phyloP scores from a whole-genome alignment of 2,113 vertebrate genomes.

The Poicephalus gulielmi region DNA sequence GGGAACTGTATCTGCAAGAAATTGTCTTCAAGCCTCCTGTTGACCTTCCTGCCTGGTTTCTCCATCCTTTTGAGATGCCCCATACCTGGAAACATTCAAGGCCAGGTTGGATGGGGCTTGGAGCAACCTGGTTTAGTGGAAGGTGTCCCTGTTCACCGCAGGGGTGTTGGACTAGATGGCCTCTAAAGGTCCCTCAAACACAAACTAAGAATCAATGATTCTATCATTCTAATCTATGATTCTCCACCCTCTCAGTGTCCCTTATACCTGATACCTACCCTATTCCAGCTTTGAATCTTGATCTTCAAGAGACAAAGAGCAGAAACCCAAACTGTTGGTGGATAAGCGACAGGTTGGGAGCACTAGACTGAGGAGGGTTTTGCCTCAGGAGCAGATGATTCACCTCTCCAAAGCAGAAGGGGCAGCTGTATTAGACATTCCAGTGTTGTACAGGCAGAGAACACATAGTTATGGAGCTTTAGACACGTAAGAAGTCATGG shows the following conservation, averaged over 20 bases:
- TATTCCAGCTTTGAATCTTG: neutral
- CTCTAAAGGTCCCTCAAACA: neutral
- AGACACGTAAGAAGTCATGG: neutral
- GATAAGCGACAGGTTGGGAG: neutral
- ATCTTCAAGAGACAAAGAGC: neutral
- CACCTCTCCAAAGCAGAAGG: neutral
- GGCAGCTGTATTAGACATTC: neutral
- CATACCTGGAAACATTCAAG: neutral
- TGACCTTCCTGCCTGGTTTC: neutral
- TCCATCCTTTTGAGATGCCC: neutral
- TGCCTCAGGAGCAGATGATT: neutral
- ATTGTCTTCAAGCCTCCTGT: neutral
- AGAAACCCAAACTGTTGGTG: neutral
- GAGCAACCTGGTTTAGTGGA: accelerated
- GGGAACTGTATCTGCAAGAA: neutral
- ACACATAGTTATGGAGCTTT: neutral
- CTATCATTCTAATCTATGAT: neutral
- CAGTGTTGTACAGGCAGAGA: neutral
- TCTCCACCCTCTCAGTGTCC: neutral
- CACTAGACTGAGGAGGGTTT: neutral
- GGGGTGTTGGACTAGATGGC: neutral
- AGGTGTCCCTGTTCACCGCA: neutral
- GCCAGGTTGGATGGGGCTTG: accelerated
- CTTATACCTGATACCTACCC: neutral
- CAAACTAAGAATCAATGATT: neutral